Conservation (phyloP, 2,797 vertebrate species). For the Cyprinella venusta region DNA sequence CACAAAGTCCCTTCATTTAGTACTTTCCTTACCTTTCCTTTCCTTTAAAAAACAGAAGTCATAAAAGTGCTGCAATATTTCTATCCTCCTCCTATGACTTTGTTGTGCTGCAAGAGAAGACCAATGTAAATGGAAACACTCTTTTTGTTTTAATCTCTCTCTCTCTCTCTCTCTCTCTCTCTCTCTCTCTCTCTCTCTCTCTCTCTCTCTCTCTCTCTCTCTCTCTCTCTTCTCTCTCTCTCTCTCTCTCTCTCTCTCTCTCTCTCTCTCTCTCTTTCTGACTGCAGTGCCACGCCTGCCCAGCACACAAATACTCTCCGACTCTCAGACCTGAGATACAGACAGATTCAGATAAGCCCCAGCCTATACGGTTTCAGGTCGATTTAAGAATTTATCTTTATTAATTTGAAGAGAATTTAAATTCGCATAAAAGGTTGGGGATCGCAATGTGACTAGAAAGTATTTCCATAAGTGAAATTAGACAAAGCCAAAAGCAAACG, state of each 20-base stretch:
- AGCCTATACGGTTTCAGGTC: neutral
- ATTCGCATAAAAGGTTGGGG: neutral
- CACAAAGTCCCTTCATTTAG: neutral
- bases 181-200: constrained; percentile 25
- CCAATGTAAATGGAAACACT: constrained; percentile 47
- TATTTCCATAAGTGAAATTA: neutral
- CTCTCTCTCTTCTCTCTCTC: constrained; percentile 26
- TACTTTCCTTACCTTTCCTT: neutral
- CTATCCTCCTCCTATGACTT: neutral
- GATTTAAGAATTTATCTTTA: constrained; percentile 4
- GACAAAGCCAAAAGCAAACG: constrained; percentile 13
- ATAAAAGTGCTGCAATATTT: constrained; percentile 2
- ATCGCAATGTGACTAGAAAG: neutral
- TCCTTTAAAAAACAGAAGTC: neutral
- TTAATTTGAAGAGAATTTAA: constrained; percentile 2
- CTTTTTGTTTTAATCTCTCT: constrained; percentile 31
- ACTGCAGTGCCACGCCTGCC: constrained; percentile 64
- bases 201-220: constrained; percentile 27
- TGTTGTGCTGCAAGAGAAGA: constrained; percentile 33
- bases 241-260: constrained; percentile 29
- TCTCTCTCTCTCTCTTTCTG: constrained; percentile 36
- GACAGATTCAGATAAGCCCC: constrained; percentile 2
- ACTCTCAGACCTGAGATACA: constrained; percentile 31
- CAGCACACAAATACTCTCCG: constrained; percentile 48
- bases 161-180: constrained; percentile 19